Base-by-base conservation (phyloP, 1,140 invertebrate genomes). In the Pogonomyrmex californicus region DNA sequence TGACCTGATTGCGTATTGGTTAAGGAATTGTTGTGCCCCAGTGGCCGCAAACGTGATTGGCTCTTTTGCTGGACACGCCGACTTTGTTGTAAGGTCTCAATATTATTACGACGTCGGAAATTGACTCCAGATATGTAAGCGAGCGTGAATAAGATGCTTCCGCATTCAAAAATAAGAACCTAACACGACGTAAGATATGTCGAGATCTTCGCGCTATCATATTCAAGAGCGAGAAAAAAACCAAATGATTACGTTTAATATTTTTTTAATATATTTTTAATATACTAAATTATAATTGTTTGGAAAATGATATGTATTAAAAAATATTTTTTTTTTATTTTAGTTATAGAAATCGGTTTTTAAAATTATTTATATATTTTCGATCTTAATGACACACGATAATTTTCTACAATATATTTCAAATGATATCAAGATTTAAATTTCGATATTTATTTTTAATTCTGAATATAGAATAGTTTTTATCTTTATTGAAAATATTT, bases 1-100 rank as follows among this genome's bases (percentile, higher is more conserved):
- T 89, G 79, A 71, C 58, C 68, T 54, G 87, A 90, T 88, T 87
- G 62, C 81, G 82, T 44, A 90, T 91, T 92, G 85, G 78, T 51
- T 68, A 33, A 36, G 36, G 49, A 66, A 23, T 36, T 49, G 51
- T 82, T 82, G 75, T 79, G 85, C 83, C 89, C 75, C 60, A 49
- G 7, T 86, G n/a, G 36, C 12, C 33, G 44, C 47, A 49, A 58
- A n/a, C 23, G 41, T 47, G 60, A 89, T 91, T 91, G 85, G 86
- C 36, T 36, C 4, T 36, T 33, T 38, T 23, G 62, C 9, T 30
- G 75, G 82, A 88, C 77, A 87, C 78, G 38, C 73, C 78, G 30
- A 70, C 41, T 51, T 14, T 14, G 23, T 63, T 4, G 47, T 58
- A 71, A 85, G 14, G 30, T n/a, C 51, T 68, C 41, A 68, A 47